These are phyloP conservation scores for Cinclus cinclus DNA, from an alignment of 2,113 vertebrate genomes.

Conservation along the genomic window DNA sequence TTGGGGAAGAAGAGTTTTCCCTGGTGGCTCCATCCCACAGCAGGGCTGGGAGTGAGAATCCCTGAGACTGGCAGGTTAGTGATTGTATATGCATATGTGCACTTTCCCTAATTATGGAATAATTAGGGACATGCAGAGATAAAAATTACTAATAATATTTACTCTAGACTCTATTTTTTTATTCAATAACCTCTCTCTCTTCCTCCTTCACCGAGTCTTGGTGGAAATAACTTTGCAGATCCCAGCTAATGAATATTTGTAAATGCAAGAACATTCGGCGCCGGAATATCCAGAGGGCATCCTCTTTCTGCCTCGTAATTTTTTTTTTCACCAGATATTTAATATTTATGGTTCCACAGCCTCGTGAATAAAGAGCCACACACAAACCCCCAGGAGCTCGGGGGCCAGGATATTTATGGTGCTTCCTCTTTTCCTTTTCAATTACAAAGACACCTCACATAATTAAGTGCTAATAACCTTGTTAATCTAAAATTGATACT, in stretches of 20 bases:
- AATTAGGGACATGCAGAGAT: constrained; percentile 21
- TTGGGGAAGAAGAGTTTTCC: neutral
- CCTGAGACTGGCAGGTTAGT: neutral
- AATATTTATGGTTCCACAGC: constrained; percentile 56
- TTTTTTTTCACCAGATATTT: constrained; percentile 7
- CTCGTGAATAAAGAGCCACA: neutral
- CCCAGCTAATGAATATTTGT: constrained; percentile 64
- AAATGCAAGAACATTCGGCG: constrained; percentile 23
- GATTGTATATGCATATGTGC: constrained; percentile 12
- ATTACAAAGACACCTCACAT: constrained; percentile 66
- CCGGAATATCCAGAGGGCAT: constrained; percentile 14
- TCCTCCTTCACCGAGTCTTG: neutral
- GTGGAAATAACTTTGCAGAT: constrained; percentile 22
- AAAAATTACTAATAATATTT: constrained; percentile 62
- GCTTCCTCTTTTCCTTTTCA: constrained; percentile 65
- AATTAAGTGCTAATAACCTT: constrained; percentile 75
- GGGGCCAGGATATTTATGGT: constrained; percentile 33
- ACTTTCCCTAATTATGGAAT: constrained; percentile 15
- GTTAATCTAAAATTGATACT: constrained; percentile 72
- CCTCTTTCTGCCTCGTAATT: constrained; percentile 1
- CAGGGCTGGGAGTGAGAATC: neutral
- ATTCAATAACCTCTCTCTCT: neutral
- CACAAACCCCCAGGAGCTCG: constrained; percentile 32
- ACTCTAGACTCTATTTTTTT: constrained; percentile 6
- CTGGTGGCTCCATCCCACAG: neutral